These are phyloP conservation scores for Actinemys pallida DNA, from an alignment of 2,113 vertebrate genomes.

Conservation along the genomic window DNA sequence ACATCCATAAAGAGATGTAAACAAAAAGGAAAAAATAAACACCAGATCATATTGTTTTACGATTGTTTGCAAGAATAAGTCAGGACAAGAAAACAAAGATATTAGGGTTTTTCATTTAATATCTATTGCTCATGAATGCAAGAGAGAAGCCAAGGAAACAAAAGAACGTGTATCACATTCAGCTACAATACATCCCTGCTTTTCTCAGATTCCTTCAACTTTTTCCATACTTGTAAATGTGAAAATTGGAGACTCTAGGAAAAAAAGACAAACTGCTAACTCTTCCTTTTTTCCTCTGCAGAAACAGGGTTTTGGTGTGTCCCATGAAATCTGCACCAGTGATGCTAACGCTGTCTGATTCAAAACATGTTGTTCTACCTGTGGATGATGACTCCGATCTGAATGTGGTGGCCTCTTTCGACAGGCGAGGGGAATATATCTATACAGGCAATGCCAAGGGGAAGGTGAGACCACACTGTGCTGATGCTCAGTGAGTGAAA, in stretches of 20 bases:
- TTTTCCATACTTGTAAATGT: rapidly evolving
- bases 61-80: rapidly evolving
- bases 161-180: neutral
- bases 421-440: constrained; percentile 95
- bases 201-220: neutral
- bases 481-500: rapidly evolving
- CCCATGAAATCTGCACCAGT: constrained; percentile 99
- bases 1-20: neutral
- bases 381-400: constrained; percentile 99
- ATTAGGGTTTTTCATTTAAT: rapidly evolving
- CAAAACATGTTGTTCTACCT: constrained; percentile 94
- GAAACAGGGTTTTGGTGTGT: constrained; percentile 97
- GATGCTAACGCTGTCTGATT: constrained; percentile 94
- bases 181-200: neutral
- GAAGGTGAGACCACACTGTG: constrained; percentile 85
- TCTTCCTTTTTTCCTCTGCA: constrained; percentile 59
- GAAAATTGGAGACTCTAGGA: neutral
- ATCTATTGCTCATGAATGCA: neutral
- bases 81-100: rapidly evolving
- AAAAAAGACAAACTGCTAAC: rapidly evolving
- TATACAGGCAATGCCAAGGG: constrained; percentile 99
- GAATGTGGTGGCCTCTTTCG: constrained; percentile 98
- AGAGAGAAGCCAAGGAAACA: neutral
- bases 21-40: rapidly evolving
- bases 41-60: rapidly evolving